Evolutionary conservation across 2,888 invertebrate genomes (phyloP).

Genomic region (Rhingia campestris): DNA sequence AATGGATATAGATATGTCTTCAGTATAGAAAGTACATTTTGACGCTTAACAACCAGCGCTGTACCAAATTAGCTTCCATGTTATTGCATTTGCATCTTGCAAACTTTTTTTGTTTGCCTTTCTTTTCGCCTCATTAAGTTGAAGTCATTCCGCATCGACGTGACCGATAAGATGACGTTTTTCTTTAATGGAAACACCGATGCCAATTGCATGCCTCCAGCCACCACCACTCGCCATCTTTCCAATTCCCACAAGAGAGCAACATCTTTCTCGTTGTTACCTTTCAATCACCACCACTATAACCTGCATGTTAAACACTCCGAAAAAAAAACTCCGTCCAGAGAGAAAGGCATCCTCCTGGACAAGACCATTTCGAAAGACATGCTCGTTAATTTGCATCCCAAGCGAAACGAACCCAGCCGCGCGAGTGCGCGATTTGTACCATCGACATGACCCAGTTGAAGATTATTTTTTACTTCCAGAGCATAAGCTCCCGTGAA

Average conservation of each 20-base stretch:
- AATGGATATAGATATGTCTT: no score
- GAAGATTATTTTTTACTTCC: constrained; percentile 35
- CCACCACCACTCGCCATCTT: constrained; percentile 32
- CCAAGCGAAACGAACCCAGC: constrained; percentile 43
- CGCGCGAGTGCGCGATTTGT: constrained; percentile 38
- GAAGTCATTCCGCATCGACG: constrained; percentile 39
- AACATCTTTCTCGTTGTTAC: constrained; percentile 57
- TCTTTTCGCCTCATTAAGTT: constrained; percentile 35
- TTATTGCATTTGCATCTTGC: neutral
- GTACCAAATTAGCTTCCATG: no score
- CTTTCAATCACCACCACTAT: constrained; percentile 66
- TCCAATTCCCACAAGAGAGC: constrained; percentile 22
- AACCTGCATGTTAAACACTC: constrained; percentile 31
- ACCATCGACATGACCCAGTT: constrained; percentile 72
- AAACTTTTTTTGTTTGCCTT: constrained; percentile 19
- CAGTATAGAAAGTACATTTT: no score
- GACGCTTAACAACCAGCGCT: no score
- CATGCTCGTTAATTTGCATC: constrained; percentile 73
- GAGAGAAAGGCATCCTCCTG: constrained; percentile 60
- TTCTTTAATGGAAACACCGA: constrained; percentile 39
- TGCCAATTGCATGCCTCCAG: constrained; percentile 40
- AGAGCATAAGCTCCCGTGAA: constrained; percentile 40
- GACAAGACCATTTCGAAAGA: constrained; percentile 47
- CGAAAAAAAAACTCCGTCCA: neutral
- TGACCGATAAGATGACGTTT: constrained; percentile 44